Evolutionary conservation across 1,140 invertebrate species (phyloP).

Genomic region (Hycleus cichorii): DNA sequence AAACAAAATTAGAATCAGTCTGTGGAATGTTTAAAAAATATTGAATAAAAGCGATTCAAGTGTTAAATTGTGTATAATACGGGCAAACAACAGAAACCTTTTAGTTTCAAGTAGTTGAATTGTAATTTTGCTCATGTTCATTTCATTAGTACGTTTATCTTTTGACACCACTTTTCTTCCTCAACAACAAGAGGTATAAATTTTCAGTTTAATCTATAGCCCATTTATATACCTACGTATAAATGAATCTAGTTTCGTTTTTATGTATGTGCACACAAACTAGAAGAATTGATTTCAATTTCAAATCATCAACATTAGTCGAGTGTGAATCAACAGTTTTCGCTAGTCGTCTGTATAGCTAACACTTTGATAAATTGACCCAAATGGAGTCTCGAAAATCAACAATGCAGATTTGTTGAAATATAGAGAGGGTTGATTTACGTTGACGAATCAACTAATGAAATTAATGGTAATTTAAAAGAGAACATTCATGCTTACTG

Average conservation of each 20-base stretch:
- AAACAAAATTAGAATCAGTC: background rate
- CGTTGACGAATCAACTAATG: too few relatives aligned
- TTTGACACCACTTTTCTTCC: slow-evolving; percentile 9
- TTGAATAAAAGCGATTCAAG: background rate
- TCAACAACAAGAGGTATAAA: too few relatives aligned
- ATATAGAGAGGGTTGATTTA: too few relatives aligned
- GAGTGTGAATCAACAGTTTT: too few relatives aligned
- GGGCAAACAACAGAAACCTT: slow-evolving; percentile 36
- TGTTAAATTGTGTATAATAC: slow-evolving; percentile 8
- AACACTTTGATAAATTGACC: too few relatives aligned
- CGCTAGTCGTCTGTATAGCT: too few relatives aligned
- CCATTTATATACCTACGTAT: too few relatives aligned
- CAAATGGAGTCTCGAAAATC: too few relatives aligned
- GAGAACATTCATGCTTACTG: too few relatives aligned
- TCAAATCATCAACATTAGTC: slow-evolving; percentile 4
- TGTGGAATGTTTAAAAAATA: slow-evolving; percentile 2
- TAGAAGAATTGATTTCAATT: slow-evolving; percentile 12
- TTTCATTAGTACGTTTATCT: slow-evolving; percentile 36
- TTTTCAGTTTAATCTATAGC: too few relatives aligned
- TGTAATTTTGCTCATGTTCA: slow-evolving; percentile 36
- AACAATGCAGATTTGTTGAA: too few relatives aligned
- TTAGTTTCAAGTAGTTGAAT: slow-evolving; percentile 31
- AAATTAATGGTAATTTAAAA: too few relatives aligned
- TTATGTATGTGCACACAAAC: slow-evolving; percentile 3
- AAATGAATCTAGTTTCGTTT: background rate